Evolutionary conservation across 2,797 vertebrate species (phyloP).

Genomic region (Phoebastria nigripes): DNA sequence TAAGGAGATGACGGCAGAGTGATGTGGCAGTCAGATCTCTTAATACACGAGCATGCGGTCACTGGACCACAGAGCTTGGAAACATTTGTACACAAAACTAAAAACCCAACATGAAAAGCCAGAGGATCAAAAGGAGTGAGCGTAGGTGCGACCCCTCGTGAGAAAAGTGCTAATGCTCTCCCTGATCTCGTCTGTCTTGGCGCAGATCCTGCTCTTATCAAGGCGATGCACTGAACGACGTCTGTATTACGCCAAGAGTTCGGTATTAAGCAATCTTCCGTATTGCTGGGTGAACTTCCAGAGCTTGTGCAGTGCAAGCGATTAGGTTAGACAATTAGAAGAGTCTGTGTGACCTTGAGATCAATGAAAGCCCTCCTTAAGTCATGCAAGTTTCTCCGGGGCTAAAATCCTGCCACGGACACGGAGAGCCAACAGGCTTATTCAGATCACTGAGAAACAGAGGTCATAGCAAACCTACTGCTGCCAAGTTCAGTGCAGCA

Average conservation of each 20-base stretch:
- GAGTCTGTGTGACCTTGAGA: not conserved
- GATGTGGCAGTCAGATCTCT: accelerated
- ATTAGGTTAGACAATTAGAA: not conserved
- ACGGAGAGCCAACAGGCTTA: not conserved
- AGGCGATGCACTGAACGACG: accelerated
- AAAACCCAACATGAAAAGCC: accelerated
- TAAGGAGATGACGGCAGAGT: accelerated
- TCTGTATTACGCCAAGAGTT: accelerated
- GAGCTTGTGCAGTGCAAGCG: accelerated
- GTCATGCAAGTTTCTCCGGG: not conserved
- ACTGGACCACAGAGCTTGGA: not conserved
- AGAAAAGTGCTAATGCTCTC: not conserved
- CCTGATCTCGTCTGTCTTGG: not conserved
- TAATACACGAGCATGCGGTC: accelerated
- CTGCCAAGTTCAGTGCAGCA: not conserved
- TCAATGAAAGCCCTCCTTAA: not conserved
- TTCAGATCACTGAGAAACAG: not conserved
- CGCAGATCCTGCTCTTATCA: not conserved
- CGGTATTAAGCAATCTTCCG: not conserved
- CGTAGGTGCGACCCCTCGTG: not conserved
- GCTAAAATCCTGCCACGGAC: not conserved
- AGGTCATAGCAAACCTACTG: not conserved
- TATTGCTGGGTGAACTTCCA: not conserved
- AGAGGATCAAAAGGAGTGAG: not conserved
- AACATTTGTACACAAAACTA: too few species aligned